phyloP scores from a whole-genome alignment of 2,797 vertebrate genomes.

The Spondyliosoma cantharus region DNA sequence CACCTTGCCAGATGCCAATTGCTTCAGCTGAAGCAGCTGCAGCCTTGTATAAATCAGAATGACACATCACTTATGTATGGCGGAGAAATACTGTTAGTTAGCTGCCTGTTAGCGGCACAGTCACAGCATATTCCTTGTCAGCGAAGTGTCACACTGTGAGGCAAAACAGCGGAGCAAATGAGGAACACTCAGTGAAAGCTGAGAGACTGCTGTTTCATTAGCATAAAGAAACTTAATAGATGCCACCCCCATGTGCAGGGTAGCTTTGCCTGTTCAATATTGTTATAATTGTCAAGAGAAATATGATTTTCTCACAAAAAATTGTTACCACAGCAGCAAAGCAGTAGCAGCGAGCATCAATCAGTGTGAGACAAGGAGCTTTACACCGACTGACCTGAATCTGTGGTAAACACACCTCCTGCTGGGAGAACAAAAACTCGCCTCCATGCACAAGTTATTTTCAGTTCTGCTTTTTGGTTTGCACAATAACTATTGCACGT shows the following conservation, averaged over 20 bases:
- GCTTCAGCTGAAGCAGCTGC: background rate
- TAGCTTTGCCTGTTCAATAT: background rate
- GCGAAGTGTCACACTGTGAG: background rate
- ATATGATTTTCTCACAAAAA: slow-evolving; percentile 21
- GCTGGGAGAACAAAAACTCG: slow-evolving; percentile 12
- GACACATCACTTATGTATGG: background rate
- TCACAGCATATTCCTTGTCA: background rate
- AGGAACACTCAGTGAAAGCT: background rate
- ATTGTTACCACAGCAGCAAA: slow-evolving; percentile 17
- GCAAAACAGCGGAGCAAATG: background rate
- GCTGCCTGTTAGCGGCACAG: background rate
- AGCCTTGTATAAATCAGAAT: background rate
- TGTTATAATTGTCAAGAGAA: slow-evolving; percentile 11
- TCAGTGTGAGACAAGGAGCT: slow-evolving; percentile 9
- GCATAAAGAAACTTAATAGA: background rate
- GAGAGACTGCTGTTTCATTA: slow-evolving; percentile 13
- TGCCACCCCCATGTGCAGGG: background rate
- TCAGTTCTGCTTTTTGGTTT: slow-evolving; percentile 11
- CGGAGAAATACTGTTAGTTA: slow-evolving; percentile 1
- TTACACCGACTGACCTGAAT: slow-evolving; percentile 35
- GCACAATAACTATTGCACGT: background rate
- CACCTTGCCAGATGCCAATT: slow-evolving; percentile 29
- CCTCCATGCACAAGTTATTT: background rate
- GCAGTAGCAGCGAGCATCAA: slow-evolving; percentile 9
- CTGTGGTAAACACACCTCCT: slow-evolving; percentile 27